Conservation (phyloP, 1,140 invertebrate genomes). For the Drosophila kanapiae region DNA sequence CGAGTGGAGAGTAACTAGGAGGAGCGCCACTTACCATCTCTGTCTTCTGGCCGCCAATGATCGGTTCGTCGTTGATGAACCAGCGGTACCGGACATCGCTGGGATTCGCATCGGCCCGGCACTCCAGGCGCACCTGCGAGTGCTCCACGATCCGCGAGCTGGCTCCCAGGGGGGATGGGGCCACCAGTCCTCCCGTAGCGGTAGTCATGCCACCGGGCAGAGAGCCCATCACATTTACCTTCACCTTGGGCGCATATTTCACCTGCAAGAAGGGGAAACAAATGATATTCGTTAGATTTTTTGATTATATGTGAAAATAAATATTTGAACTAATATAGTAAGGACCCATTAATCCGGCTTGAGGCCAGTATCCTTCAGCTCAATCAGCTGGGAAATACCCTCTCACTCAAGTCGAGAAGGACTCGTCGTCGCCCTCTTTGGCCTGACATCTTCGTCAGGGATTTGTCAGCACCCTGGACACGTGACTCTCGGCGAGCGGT, state of each 20-base stretch:
- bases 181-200: constrained; percentile 80
- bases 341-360: background rate
- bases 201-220: background rate
- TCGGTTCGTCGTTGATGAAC: constrained; percentile 90
- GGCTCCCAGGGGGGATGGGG: background rate
- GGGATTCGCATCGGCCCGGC: constrained; percentile 92
- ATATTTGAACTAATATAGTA: background rate
- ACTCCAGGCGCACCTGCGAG: constrained; percentile 91
- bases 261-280: constrained; percentile 86
- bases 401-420: background rate
- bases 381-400: constrained; percentile 4
- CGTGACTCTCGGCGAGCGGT: constrained; percentile 5
- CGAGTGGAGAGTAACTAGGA: background rate
- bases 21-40: constrained; percentile 86
- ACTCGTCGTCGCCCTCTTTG: constrained; percentile 12
- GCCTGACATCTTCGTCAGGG: constrained; percentile 41
- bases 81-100: constrained; percentile 89
- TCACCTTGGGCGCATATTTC: constrained; percentile 95
- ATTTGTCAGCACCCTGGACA: constrained; percentile 42
- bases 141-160: constrained; percentile 91
- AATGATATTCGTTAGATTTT: background rate
- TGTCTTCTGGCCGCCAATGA: constrained; percentile 88
- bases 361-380: background rate
- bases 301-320: background rate
- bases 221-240: constrained; percentile 87